Evolutionary conservation across 2,113 vertebrate species (phyloP).

Genomic region (Progne subis): DNA sequence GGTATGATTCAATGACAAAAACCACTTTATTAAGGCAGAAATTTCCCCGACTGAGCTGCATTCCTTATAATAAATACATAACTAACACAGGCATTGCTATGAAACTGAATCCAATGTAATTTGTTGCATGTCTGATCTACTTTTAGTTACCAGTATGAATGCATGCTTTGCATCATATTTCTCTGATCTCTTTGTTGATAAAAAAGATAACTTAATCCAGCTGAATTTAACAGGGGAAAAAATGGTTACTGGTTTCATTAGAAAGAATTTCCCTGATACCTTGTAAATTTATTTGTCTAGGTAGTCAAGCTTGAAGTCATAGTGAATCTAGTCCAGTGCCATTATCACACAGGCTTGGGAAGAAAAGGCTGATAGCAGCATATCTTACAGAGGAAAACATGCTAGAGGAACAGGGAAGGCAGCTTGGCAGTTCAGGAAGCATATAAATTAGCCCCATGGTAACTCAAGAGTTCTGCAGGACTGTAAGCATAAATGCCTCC

Average conservation of each 20-base stretch:
- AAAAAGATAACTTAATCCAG: background rate
- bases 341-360: background rate
- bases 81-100: background rate
- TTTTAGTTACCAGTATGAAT: background rate
- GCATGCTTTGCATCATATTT: background rate
- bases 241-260: background rate
- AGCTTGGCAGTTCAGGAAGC: background rate
- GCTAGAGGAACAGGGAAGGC: background rate
- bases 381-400: background rate
- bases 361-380: background rate
- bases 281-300: background rate
- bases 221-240: background rate
- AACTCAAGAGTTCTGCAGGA: background rate
- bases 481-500: background rate
- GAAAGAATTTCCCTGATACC: background rate
- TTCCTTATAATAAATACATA: background rate
- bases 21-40: background rate
- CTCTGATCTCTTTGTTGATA: background rate
- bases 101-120: background rate
- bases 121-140: background rate
- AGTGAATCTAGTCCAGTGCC: background rate
- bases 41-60: background rate
- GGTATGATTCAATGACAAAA: background rate
- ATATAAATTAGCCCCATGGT: background rate
- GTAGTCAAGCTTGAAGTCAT: background rate